Base-by-base conservation (phyloP, 35 echinoderm and acorn worm genomes). In the Acanthaster planci region DNA sequence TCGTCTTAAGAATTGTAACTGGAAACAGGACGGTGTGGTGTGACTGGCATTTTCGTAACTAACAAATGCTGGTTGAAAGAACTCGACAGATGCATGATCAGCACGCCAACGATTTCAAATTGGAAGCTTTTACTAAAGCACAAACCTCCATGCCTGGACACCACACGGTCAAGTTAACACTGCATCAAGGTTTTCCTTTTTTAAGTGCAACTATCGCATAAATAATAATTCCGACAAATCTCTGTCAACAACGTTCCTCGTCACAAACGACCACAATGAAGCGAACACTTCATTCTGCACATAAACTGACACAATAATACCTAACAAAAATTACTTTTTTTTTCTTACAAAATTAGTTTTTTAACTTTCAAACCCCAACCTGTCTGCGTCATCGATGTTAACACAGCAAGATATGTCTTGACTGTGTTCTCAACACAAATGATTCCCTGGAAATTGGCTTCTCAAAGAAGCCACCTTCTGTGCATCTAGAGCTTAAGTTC, bases 301-400 rank as follows among this genome's bases (percentile, higher is more conserved):
- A 31, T 72, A 26, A 72, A 72, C 34, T 26, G 64, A 31, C 64
- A 72, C 64, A 72, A 14, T 34, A 72, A 72, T 72, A 72, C 64
- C 64, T 30, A 72, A 72, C 64, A 72, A 72, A 72, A 36, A 26
- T 72, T 72, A 26, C 23, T 72, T 35, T 72, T 72, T 68, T 72
- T 72, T 72, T 72, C 12, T 68, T 72, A 72, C 64, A 72, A 72
- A 72, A 72, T 72, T 0, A 22, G 23, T 19, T 68, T 19, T 26
- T 68, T 12, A 47, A 6, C 42, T 4, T 47, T 6, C 42, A 6
- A 47, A 12, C 42, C 42, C 42, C 42, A 4, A 47, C 4, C 42
- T 47, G 4, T 47, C 4, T 47, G 42, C 12, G 42, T 47, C 42
- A 47, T 47, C 12, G 12, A 47, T n/a, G n/a, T n/a, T 47, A 47